Evolutionary conservation across 2,113 vertebrate genomes (phyloP).

Genomic region (Seriola dumerili): DNA sequence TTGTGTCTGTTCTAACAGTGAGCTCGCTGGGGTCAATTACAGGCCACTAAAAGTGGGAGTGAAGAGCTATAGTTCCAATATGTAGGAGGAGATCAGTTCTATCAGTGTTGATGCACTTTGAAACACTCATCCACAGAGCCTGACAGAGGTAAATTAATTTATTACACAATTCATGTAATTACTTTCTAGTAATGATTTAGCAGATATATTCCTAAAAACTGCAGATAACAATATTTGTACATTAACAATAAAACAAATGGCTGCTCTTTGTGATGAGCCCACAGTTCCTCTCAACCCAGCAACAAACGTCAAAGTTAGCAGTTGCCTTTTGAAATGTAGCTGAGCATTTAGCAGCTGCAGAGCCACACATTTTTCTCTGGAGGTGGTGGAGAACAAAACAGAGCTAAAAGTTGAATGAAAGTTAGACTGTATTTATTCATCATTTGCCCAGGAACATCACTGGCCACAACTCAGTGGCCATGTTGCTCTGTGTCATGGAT

Average conservation of each 20-base stretch:
- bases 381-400: neutral
- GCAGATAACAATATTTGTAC: neutral
- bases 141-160: neutral
- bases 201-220: neutral
- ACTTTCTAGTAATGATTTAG: neutral
- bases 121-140: neutral
- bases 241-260: neutral
- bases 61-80: neutral
- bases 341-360: too few species aligned
- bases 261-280: neutral
- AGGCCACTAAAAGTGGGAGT: constrained; percentile 25
- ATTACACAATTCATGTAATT: neutral
- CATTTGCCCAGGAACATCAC: too few species aligned
- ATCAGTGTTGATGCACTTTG: neutral
- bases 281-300: too few species aligned
- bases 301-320: too few species aligned
- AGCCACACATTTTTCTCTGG: neutral
- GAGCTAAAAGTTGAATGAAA: neutral
- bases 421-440: neutral
- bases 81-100: constrained; percentile 25
- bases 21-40: constrained; percentile 1
- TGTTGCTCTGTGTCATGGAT: too few species aligned
- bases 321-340: too few species aligned
- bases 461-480: too few species aligned
- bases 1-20: constrained; percentile 12